These are phyloP conservation scores for Meda fulgida DNA, from an alignment of 2,797 vertebrate species.

Conservation along the genomic window DNA sequence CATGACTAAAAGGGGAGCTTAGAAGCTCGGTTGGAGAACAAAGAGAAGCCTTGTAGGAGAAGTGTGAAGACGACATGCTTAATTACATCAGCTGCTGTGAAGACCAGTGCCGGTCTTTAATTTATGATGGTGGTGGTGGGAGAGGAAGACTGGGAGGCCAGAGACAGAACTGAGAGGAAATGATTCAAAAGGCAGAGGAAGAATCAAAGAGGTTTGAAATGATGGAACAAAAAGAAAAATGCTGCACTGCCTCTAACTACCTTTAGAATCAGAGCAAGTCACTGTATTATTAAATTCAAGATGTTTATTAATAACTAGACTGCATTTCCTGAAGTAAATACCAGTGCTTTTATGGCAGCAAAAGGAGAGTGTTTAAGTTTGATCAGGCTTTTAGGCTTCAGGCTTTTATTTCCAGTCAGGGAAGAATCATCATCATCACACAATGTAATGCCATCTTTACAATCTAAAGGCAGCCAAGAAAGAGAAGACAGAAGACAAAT, in stretches of 20 bases:
- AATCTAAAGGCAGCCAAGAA: neutral
- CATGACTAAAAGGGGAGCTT: conserved; percentile 42
- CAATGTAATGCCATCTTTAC: neutral
- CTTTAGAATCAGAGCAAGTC: conserved; percentile 35
- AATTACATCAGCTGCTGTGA: conserved; percentile 65
- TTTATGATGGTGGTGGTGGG: conserved; percentile 62
- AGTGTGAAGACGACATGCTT: conserved; percentile 64
- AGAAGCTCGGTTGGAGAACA: conserved; percentile 53
- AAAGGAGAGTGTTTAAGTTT: neutral
- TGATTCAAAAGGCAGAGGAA: conserved; percentile 69
- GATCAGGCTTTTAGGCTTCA: neutral
- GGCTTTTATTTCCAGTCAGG: neutral
- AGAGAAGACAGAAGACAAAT: neutral
- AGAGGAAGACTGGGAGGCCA: conserved; percentile 58
- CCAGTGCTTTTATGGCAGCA: neutral
- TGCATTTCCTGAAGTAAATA: neutral
- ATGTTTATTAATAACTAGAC: conserved; percentile 5
- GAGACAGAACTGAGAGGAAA: conserved; percentile 63
- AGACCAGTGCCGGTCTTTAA: conserved; percentile 60
- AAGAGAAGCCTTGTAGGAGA: conserved; percentile 54
- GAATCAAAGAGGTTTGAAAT: conserved; percentile 78
- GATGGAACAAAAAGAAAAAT: conserved; percentile 79
- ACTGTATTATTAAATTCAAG: neutral
- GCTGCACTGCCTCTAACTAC: conserved; percentile 24
- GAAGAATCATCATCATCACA: neutral